phyloP scores from a whole-genome alignment of 1,140 invertebrate genomes.

The Halictus rubicundus region DNA sequence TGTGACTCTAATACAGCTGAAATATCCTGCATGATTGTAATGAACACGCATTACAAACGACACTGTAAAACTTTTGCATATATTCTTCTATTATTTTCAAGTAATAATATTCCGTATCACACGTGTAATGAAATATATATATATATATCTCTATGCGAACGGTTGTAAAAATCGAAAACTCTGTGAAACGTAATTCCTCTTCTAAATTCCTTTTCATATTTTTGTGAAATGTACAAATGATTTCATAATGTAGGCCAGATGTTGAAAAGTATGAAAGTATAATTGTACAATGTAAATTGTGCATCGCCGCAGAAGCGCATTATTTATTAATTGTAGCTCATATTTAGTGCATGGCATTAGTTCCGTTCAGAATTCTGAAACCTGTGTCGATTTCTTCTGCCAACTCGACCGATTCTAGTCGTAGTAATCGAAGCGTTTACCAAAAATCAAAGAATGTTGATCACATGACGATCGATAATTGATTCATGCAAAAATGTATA shows the following conservation, averaged over 20 bases:
- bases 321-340: conserved; percentile 14
- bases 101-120: background rate
- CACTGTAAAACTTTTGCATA: background rate
- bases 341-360: conserved; percentile 53
- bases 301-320: conserved; percentile 2
- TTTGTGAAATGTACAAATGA: background rate
- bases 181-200: background rate
- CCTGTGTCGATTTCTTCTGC: conserved; percentile 75
- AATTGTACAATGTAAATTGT: background rate
- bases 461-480: conserved; percentile 17
- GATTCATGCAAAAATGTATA: conserved; percentile 25
- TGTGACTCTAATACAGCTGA: background rate
- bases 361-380: conserved; percentile 50
- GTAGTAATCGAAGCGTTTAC: conserved; percentile 39
- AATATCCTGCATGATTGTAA: conserved; percentile 40
- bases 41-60: background rate
- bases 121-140: no score
- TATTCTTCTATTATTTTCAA: background rate
- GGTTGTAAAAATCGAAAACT: background rate
- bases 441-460: conserved; percentile 32
- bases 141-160: background rate
- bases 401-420: conserved; percentile 63
- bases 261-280: background rate
- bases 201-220: background rate
- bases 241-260: background rate